Evolutionary conservation across 2,888 invertebrate genomes (phyloP), one percentile per base, ranked within the genome.

Genomic region (Acleris cristana): DNA sequence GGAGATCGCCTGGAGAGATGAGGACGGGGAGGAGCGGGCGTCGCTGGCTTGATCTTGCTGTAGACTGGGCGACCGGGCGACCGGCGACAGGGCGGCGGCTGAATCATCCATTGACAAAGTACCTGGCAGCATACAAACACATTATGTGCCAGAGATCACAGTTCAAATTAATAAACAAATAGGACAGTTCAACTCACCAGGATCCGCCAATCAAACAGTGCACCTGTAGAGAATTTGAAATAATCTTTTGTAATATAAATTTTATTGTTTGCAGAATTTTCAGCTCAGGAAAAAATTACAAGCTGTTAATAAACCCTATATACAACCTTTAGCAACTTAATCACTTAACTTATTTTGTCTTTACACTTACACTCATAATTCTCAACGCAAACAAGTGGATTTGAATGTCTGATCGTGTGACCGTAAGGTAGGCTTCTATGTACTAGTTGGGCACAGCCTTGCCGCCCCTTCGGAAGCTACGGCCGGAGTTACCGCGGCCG

Each of bases 251-350:
- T 85, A 87, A 86, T 84, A 85, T 79, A 83, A 82, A 80, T 84
- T 62, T 88, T 88, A 90, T 88, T 89, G 84, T 87, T 62, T 66
- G 30, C 62, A 51, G 62, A 56, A 84, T 86, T 76, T 85, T 80
- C 79, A 86, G 79, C 83, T 86, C 85, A 86, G 76, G 79, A 85
- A 86, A 82, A 85, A 86, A 86, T 83, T 84, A 88, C 82, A 89
- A 87, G 89, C 85, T 82, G 85, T 87, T 87, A 88, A 83, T 79
- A 82, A 82, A 86, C 87, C 87, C 82, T 90, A 90, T 92, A 76
- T 91, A 91, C 92, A 92, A 89, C 88, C 84, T 85, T 82, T 83
- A 80, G 78, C 79, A 83, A 83, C 77, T 78, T 77, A 81, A 80
- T 82, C 85, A 89, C 85, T 82, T 54, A 62, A 57, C 10, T 77